These are phyloP conservation scores for Eupithecia vulgata DNA, from an alignment of 2,888 invertebrate species.

Conservation along the genomic window DNA sequence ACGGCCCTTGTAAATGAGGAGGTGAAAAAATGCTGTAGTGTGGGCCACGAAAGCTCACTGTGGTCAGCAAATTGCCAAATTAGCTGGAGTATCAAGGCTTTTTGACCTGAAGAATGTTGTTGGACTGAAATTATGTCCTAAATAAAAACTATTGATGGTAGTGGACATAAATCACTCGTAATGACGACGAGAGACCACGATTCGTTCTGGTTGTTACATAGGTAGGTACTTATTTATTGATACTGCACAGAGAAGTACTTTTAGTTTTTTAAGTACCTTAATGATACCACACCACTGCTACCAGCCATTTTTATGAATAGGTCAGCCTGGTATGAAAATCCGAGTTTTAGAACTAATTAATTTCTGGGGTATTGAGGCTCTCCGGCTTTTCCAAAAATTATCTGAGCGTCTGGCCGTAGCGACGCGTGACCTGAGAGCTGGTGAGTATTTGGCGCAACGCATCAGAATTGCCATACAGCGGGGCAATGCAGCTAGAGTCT, in stretches of 20 bases:
- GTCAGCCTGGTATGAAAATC: background rate
- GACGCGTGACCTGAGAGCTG: no score
- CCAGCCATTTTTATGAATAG: background rate
- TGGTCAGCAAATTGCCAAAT: background rate
- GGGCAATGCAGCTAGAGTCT: no score
- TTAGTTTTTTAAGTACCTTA: no score
- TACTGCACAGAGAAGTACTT: no score
- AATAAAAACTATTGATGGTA: no score
- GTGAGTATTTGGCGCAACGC: no score
- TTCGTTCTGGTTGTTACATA: background rate
- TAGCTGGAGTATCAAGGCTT: background rate
- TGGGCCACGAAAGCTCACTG: conserved; percentile 23
- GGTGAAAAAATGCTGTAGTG: conserved; percentile 38
- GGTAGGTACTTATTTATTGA: no score
- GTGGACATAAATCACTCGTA: background rate
- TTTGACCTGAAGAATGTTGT: background rate
- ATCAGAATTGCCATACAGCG: no score
- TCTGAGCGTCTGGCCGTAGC: no score
- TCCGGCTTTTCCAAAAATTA: no score
- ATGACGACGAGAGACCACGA: background rate
- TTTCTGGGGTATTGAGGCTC: no score
- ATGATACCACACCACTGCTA: background rate
- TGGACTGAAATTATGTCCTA: background rate
- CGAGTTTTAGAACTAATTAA: background rate
- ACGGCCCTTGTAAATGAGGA: conserved; percentile 54